These are phyloP conservation scores for Sarcophaga subvicina DNA, from an alignment of 2,888 invertebrate species.

Conservation along the genomic window DNA sequence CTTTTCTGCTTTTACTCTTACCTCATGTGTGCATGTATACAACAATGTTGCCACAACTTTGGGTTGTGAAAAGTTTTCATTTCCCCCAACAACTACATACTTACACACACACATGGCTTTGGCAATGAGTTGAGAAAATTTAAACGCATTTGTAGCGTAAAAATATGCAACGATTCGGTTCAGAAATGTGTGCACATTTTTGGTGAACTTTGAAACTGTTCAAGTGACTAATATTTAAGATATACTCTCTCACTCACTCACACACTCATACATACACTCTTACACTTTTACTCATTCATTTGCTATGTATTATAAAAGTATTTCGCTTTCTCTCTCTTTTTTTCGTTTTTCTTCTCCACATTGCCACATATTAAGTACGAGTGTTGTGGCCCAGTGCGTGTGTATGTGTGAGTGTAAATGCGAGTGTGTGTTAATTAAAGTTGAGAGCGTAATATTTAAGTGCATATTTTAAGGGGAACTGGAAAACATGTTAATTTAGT, in stretches of 20 bases:
- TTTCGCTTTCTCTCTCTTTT: neutral
- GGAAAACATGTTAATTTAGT: neutral
- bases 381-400: neutral
- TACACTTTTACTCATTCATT: neutral
- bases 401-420: neutral
- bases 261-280: neutral
- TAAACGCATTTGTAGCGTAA: slow-evolving; percentile 5
- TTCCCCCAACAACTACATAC: too few relatives aligned
- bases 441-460: neutral
- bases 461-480: neutral
- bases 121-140: neutral
- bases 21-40: neutral
- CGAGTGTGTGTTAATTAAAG: neutral
- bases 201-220: slow-evolving; percentile 4
- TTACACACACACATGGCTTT: too few relatives aligned
- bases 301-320: neutral
- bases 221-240: slow-evolving; percentile 12
- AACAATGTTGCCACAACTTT: too few relatives aligned
- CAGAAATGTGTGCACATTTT: neutral
- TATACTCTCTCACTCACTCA: neutral
- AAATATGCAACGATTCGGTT: slow-evolving; percentile 1
- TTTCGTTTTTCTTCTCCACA: neutral
- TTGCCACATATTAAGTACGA: neutral
- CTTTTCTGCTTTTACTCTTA: neutral
- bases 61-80: too few relatives aligned